Conservation (phyloP, 92 coral and sea anemone genomes). For the Umimayanthus kanabou region DNA sequence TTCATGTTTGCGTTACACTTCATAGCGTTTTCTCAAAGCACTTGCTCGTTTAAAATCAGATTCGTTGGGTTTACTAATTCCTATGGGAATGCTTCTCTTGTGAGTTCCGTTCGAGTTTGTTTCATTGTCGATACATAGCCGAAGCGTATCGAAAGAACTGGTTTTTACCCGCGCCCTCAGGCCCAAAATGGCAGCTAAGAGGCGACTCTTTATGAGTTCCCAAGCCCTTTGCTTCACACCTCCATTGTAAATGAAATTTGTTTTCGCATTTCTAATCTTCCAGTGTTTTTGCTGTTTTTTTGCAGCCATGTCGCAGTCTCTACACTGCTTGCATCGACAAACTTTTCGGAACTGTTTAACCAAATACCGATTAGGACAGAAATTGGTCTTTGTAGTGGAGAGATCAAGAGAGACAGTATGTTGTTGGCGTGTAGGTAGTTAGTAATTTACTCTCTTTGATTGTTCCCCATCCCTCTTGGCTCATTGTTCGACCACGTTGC, state of each 20-base stretch:
- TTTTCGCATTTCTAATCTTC: not conserved
- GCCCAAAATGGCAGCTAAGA: not conserved
- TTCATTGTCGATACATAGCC: not conserved
- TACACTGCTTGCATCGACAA: not conserved
- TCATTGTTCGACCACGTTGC: conserved; percentile 45
- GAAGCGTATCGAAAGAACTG: not conserved
- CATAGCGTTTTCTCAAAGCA: not conserved
- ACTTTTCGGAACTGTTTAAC: not conserved
- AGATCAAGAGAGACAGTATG: not conserved
- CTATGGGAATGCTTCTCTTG: not conserved
- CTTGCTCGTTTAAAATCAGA: conserved; percentile 2
- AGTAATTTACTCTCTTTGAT: not conserved
- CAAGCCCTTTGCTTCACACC: conserved; percentile 21
- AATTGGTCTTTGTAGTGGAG: not conserved
- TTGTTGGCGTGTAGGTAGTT: not conserved
- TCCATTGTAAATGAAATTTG: not conserved
- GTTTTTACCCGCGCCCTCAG: not conserved
- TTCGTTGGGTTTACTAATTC: not conserved
- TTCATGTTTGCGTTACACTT: not conserved
- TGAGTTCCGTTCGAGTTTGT: not conserved
- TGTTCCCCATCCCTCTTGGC: conserved; percentile 9
- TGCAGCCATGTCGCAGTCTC: not conserved
- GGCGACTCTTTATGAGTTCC: not conserved
- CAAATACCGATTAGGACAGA: not conserved
- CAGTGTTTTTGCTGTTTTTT: not conserved